phyloP scores from a whole-genome alignment of 2,797 vertebrate genomes.

The Chaetodon trifasciatus region DNA sequence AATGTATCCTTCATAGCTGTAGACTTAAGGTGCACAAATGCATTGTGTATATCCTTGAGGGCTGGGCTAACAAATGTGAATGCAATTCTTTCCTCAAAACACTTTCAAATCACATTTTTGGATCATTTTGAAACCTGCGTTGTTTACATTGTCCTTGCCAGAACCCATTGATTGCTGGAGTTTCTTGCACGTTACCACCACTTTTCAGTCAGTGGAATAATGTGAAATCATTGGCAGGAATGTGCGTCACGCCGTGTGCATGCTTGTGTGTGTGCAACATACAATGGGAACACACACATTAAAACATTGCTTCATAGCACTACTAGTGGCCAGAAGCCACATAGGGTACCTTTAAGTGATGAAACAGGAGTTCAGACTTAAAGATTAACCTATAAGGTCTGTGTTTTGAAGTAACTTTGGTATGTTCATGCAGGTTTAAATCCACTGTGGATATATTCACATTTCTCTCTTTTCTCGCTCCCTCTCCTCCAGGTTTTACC shows the following conservation, averaged over 20 bases:
- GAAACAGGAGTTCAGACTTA: background rate
- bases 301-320: background rate
- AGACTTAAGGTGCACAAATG: background rate
- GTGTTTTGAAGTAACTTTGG: no score
- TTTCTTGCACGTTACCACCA: background rate
- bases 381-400: no score
- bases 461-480: background rate
- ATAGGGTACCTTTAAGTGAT: background rate
- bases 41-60: background rate
- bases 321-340: background rate
- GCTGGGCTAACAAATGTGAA: background rate
- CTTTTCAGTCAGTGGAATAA: background rate
- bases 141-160: background rate
- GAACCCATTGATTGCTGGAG: background rate
- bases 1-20: background rate
- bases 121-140: background rate
- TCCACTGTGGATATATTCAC: background rate
- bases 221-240: background rate
- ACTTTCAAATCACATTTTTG: background rate
- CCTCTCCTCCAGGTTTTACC: conserved; percentile 89
- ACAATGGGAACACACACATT: background rate
- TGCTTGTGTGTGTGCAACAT: background rate
- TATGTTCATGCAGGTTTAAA: accelerated
- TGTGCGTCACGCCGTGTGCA: no score
- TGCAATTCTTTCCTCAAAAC: background rate